phyloP scores from a whole-genome alignment of 1,140 invertebrate genomes.

The Trichonephila clavipes region DNA sequence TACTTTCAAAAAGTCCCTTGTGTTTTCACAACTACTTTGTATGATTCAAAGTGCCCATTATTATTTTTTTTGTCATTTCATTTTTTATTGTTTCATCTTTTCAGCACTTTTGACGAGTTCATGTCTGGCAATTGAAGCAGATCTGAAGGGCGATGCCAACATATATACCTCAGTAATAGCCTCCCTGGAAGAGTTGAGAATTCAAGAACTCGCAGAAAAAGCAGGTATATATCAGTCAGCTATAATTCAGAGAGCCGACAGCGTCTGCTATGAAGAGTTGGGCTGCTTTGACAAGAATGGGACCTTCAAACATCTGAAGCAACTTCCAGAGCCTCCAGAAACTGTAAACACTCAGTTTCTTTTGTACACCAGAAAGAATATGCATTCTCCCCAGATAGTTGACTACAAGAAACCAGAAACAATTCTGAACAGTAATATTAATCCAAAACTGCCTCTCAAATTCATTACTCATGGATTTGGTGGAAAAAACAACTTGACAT shows the following conservation, averaged over 20 bases:
- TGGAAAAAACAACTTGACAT: conserved; percentile 91
- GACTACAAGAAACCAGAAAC: conserved; percentile 78
- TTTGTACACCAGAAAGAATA: conserved; percentile 81
- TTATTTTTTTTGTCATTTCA: background rate
- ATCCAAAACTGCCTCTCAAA: conserved; percentile 82
- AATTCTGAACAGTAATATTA: conserved; percentile 12
- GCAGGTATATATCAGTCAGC: background rate
- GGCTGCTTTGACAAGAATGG: conserved; percentile 95
- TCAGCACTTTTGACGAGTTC: conserved; percentile 17
- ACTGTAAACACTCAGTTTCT: conserved; percentile 86
- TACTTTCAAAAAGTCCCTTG: too few relatives aligned
- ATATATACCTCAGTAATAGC: conserved; percentile 40
- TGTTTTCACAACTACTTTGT: too few relatives aligned
- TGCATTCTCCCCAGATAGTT: conserved; percentile 79
- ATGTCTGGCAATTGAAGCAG: background rate
- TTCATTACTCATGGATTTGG: conserved; percentile 97
- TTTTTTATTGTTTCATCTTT: background rate
- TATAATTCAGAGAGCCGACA: conserved; percentile 28
- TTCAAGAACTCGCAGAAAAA: conserved; percentile 5
- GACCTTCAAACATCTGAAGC: conserved; percentile 93
- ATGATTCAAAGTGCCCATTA: too few relatives aligned
- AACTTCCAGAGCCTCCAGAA: conserved; percentile 87
- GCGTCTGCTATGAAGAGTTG: conserved; percentile 92
- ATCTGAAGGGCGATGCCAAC: conserved; percentile 33
- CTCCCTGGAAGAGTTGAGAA: conserved; percentile 35